Conservation (phyloP, 1,140 invertebrate species). For the Holcopasites calliopsidis region DNA sequence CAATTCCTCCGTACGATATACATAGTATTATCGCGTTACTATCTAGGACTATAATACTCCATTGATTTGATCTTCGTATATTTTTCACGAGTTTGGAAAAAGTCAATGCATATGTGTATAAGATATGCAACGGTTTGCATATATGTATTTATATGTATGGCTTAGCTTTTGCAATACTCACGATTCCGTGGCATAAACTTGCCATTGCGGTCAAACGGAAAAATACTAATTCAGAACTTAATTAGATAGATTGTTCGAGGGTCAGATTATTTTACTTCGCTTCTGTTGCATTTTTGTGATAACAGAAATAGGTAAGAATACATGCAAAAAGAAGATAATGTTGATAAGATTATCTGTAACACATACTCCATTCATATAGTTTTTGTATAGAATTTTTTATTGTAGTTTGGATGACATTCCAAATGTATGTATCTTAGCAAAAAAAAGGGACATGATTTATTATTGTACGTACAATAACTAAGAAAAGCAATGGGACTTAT, state of each 20-base stretch:
- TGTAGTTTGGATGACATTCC: slow-evolving; percentile 9
- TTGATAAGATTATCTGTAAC: neutral
- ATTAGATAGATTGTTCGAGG: neutral
- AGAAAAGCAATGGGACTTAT: neutral
- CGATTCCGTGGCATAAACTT: slow-evolving; percentile 2
- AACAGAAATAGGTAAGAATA: too few species aligned
- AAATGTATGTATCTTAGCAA: slow-evolving; percentile 4
- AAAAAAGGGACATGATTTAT: too few species aligned
- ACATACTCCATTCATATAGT: neutral
- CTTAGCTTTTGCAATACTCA: slow-evolving; percentile 9
- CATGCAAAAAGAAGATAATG: neutral
- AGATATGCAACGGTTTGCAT: neutral
- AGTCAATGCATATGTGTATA: neutral
- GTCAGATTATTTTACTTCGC: neutral
- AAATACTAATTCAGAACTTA: neutral
- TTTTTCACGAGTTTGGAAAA: slow-evolving; percentile 18
- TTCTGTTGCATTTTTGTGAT: neutral
- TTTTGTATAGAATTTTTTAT: slow-evolving; percentile 8
- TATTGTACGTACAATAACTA: too few species aligned
- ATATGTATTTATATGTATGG: neutral
- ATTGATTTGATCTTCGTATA: neutral
- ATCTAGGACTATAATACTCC: slow-evolving; percentile 17
- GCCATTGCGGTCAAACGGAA: neutral
- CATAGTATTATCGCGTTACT: slow-evolving; percentile 29
- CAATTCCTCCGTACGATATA: neutral